Evolutionary conservation across 2,888 invertebrate species (phyloP), one percentile per base, ranked within the genome.

Genomic region (Pseudanteris insignis): DNA sequence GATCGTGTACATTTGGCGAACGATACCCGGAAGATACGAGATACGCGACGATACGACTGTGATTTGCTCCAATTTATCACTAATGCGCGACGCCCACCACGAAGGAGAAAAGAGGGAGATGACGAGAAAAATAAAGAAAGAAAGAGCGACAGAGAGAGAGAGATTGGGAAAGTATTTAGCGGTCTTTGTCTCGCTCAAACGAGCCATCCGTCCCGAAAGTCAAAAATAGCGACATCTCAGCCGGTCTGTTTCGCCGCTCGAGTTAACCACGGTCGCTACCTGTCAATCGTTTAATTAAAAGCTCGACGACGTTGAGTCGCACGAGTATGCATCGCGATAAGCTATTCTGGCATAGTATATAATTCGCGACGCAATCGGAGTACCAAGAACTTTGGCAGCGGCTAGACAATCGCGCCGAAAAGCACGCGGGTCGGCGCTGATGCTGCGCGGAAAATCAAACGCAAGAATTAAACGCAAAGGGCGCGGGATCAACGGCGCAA

Each of bases 61-160:
- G 77, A 78, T 78, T 71, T 67, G 70, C 66, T 68, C 69, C 67
- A 75, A 78, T 78, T 78, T 75, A 76, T 76, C 74, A 73, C 73
- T 65, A 71, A 74, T 71, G 71, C 71, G 67, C 61, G 66, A 69
- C 71, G 71, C 70, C 70, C 70, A 72, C 70, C 55, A 59, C 40
- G 64, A 51, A 57, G 32, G 47, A 61, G 59, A 37, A 57, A 61
- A 59, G 55, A 47, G 58, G 63, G 12, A 2, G 11, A 12, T 5
- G 30, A 30, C 26, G 30, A 30, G 12, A 12, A 54, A 40, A 51
- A 59, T n/a, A n/a, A n/a, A 57, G 25, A 38, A 41, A 48, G 43
- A 36, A 25, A 34, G 46, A 33, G 33, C 10, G 11, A 8, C 57
- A 6, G 18, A 6, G 4, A 18, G n/a, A n/a, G n/a, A n/a, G n/a